Base-by-base conservation (phyloP, 2,113 vertebrate genomes). In the Heterotilapia buettikoferi region DNA sequence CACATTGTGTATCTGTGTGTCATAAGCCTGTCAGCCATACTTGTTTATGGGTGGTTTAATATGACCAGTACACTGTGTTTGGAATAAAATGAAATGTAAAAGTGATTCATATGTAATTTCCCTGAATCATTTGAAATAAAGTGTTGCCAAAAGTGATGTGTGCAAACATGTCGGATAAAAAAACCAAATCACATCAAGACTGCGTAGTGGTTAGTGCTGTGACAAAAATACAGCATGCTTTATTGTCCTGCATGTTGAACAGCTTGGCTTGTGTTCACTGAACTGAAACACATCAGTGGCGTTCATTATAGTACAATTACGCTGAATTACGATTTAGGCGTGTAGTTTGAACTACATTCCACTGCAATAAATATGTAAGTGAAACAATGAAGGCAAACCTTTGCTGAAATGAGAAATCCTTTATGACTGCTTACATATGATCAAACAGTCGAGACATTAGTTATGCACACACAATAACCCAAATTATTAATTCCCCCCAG, bases 61-160 rank as follows among this genome's bases (percentile, higher is more conserved):
- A 88, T 83, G 94, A 95, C 94, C 92, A 91, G 61, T 83, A 88
- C 93, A 94, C 93, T 94, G 93, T 94, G 91, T 92, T 86, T 82
- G 88, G 91, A 87, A 90, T 87, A 79, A 86, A 90, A 85, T n/a
- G 26, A 84, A 59, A 56, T 81, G 86, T 90, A 80, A 83, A 83
- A 90, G 82, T 88, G 80, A 88, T 71, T 87, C 57, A 81, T 88
- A 38, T 86, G 90, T 91, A 80, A 76, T 84, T 85, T 92, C 89
- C 29, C 61, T 47, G 82, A 91, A 90, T 93, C 84, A 91, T 91
- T 91, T 80, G 61, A 90, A 92, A 92, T 91, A 91, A 93, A 90
- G 68, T 31, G 57, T 79, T 85, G 45, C 80, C 87, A 45, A 89
- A 90, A 80, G 47, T 31, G 9, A 80, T 16, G 82, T 53, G 36